These are phyloP conservation scores for Spongilla lacustris DNA, from an alignment of 37 sponge, comb jelly and placozoan genomes.

Conservation along the genomic window DNA sequence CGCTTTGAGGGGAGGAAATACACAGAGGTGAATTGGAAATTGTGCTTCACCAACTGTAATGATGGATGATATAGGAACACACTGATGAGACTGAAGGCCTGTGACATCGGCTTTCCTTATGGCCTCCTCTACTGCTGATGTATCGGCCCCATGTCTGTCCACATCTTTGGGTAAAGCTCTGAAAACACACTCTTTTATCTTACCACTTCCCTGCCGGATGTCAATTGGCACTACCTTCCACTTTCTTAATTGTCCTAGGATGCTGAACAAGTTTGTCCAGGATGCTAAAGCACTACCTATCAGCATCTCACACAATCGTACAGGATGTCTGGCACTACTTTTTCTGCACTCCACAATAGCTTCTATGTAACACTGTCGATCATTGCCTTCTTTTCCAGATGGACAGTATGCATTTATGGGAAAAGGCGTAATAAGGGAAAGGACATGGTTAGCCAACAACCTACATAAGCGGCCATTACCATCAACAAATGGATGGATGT, in stretches of 20 bases:
- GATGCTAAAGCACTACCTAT: constrained; percentile 34
- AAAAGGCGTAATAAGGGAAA: constrained; percentile 58
- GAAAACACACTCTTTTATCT: no score
- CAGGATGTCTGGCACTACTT: constrained; percentile 12
- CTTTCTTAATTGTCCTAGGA: constrained; percentile 3
- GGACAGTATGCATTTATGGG: constrained; percentile 35
- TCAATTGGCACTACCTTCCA: no score
- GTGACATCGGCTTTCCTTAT: no score
- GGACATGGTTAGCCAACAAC: constrained; percentile 52
- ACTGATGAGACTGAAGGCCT: no score
- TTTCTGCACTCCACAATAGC: constrained; percentile 59
- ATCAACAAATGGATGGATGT: constrained; percentile 69
- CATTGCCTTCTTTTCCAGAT: neutral
- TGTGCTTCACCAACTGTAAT: neutral
- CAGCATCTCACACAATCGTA: constrained; percentile 43
- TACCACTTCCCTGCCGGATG: no score
- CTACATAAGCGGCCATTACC: constrained; percentile 76
- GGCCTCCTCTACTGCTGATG: no score
- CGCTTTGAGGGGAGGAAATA: neutral
- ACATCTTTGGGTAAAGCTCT: no score
- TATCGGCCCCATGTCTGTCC: no score
- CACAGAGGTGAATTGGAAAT: neutral
- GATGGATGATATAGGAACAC: no score
- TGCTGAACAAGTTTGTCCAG: constrained; percentile 34
- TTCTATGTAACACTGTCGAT: constrained; percentile 39